phyloP scores from a whole-genome alignment of 2,113 vertebrate genomes.

The Actinemys pallida region DNA sequence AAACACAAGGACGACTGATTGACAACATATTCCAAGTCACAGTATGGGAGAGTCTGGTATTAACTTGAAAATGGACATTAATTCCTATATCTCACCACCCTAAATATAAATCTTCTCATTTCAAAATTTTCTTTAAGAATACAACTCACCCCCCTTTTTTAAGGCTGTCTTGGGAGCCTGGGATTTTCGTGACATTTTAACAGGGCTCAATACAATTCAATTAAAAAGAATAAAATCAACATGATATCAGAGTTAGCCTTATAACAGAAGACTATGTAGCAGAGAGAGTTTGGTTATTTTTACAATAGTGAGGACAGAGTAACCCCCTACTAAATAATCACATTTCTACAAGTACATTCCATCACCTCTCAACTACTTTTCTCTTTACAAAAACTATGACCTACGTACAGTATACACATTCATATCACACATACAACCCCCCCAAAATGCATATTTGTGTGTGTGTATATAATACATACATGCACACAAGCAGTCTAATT shows the following conservation, averaged over 20 bases:
- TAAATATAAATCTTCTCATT: slow-evolving; percentile 29
- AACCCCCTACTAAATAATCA: slow-evolving; percentile 78
- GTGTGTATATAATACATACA: slow-evolving; percentile 83
- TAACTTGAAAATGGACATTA: slow-evolving; percentile 59
- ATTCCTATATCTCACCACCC: slow-evolving; percentile 59
- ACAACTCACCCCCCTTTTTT: neutral
- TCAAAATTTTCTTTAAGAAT: slow-evolving; percentile 44
- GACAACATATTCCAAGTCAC: slow-evolving; percentile 63
- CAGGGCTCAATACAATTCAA: slow-evolving; percentile 67
- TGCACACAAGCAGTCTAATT: slow-evolving; percentile 83
- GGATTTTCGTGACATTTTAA: slow-evolving; percentile 79
- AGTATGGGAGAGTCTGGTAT: slow-evolving; percentile 29
- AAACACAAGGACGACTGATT: slow-evolving; percentile 43
- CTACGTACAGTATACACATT: slow-evolving; percentile 81
- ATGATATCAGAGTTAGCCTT: slow-evolving; percentile 85
- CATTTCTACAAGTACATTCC: slow-evolving; percentile 81
- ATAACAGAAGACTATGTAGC: slow-evolving; percentile 77
- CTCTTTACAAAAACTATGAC: slow-evolving; percentile 76
- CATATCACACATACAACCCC: slow-evolving; percentile 79
- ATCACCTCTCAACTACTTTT: slow-evolving; percentile 77
- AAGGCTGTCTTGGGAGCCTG: slow-evolving; percentile 78
- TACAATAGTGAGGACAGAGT: slow-evolving; percentile 77
- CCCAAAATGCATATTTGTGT: slow-evolving; percentile 81
- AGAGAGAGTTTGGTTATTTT: slow-evolving; percentile 80
- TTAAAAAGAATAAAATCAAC: slow-evolving; percentile 70